Conservation (phyloP, 2,113 vertebrate species). For the Panthera leo region DNA sequence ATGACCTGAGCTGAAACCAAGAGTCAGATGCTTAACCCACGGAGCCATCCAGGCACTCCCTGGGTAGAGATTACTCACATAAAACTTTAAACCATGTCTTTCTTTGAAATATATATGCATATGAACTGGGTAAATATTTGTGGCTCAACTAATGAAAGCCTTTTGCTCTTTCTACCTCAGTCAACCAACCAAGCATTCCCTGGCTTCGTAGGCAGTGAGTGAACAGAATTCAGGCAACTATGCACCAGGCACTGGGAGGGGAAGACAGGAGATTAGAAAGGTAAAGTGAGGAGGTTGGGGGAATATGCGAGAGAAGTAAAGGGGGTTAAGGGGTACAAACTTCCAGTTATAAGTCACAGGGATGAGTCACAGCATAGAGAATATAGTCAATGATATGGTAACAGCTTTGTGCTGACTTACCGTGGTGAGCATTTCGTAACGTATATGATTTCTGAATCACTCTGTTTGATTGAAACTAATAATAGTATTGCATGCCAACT, state of each 20-base stretch:
- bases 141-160: background rate
- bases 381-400: background rate
- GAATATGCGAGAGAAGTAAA: background rate
- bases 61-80: no score
- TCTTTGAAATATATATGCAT: no score
- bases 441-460: background rate
- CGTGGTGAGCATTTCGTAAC: background rate
- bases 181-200: background rate
- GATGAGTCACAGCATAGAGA: background rate
- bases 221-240: background rate
- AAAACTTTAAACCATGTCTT: no score
- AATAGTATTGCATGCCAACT: background rate
- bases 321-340: background rate
- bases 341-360: background rate
- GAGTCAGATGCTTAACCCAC: no score
- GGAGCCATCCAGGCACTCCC: no score
- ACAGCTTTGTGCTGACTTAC: background rate
- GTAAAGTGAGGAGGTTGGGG: background rate
- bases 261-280: background rate
- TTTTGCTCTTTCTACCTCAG: background rate
- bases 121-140: background rate
- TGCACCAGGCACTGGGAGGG: background rate
- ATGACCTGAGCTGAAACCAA: no score
- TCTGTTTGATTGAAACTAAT: background rate
- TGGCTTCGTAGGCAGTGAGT: background rate